Evolutionary conservation across 2,888 invertebrate species (phyloP), one percentile per base, ranked within the genome.

Genomic region (Tenthredo amoena): DNA sequence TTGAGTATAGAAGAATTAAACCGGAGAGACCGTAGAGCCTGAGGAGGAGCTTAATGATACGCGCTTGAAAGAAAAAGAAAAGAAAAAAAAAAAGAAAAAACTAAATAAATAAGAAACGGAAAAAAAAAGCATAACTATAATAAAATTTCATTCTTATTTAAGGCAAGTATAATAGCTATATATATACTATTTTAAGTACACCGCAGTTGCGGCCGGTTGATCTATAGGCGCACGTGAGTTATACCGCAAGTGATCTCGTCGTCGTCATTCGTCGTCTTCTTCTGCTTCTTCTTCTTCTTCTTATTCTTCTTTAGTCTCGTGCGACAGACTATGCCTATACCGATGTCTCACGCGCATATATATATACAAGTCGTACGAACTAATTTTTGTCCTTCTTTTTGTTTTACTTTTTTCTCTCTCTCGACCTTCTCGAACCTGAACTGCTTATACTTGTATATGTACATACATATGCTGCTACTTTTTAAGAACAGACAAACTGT

Each of bases 181-280:
- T 55, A 55, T 55, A 55, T 55, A 55, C n/a, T 47, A 15, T 47
- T 47, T 47, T 47, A 47, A 47, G 47, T 55, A 55, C 55, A 55
- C 55, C 55, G n/a, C 55, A 55, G 18, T 26, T 21, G 62, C 62
- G 62, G 62, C 26, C 62, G 62, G 62, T 62, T 62, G 62, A 62
- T 62, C 62, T 62, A 62, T 62, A 62, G 26, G 12, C 62, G 62
- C 62, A 62, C 62, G 62, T 62, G 62, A 21, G 62, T 10, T 62
- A 26, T 62, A 62, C 62, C 62, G 62, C 62, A 62, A 62, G 55
- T 62, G 26, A 62, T 62, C 10, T 62, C 10, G 26, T 62, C 26
- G 12, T 62, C 55, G 21, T 62, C 62, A 10, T 62, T n/a, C 50
- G 18, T 50, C 0, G 18, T n/a, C 62, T 10, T 62, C 10, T 58